These are phyloP conservation scores for Lonchura striata DNA, from an alignment of 2,113 vertebrate species.

Conservation along the genomic window DNA sequence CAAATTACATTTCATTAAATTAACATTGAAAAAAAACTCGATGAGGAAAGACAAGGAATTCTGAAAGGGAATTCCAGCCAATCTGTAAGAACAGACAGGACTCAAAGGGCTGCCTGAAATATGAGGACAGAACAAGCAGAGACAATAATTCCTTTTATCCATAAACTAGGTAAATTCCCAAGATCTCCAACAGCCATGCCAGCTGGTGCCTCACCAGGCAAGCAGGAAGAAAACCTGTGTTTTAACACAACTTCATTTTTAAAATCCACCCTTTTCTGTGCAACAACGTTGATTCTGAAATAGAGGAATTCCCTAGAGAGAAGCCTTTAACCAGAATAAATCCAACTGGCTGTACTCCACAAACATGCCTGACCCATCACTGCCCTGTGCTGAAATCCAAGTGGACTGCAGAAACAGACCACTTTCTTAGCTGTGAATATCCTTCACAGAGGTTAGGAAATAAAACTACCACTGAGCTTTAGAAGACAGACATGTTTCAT, in stretches of 20 bases:
- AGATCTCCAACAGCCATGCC: background rate
- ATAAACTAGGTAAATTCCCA: background rate
- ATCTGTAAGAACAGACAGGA: background rate
- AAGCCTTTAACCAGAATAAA: background rate
- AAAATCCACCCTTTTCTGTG: background rate
- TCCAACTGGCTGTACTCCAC: background rate
- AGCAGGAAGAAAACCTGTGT: background rate
- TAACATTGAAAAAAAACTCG: background rate
- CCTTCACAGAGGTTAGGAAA: background rate
- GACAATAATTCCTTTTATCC: background rate
- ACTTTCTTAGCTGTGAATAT: background rate
- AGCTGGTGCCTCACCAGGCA: background rate
- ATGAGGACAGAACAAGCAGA: background rate
- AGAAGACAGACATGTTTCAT: background rate
- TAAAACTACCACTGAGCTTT: background rate
- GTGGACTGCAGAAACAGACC: background rate
- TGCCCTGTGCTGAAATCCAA: background rate
- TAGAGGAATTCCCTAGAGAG: background rate
- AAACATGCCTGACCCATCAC: background rate
- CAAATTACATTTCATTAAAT: background rate
- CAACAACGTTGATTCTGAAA: background rate
- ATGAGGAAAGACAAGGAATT: background rate
- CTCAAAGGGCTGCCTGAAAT: background rate
- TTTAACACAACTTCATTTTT: background rate
- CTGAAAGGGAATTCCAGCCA: background rate